Conservation (phyloP, 2,797 vertebrate species). For the Diglossa cyanea region DNA sequence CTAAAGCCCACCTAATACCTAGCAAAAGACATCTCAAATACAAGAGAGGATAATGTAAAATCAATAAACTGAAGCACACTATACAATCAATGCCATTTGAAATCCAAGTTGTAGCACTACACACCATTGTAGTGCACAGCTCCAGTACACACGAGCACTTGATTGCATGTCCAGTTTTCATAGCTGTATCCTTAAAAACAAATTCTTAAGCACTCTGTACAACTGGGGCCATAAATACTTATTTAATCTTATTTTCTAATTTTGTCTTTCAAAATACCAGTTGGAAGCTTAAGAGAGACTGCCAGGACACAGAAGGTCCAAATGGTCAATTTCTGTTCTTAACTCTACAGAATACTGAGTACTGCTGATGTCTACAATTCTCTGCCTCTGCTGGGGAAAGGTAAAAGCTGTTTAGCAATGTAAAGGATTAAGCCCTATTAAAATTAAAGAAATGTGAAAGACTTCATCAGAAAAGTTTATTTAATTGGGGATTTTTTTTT, state of each 20-base stretch:
- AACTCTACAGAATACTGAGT: neutral
- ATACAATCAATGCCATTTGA: neutral
- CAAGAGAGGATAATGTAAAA: neutral
- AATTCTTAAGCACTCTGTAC: neutral
- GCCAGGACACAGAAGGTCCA: neutral
- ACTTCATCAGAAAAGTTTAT: neutral
- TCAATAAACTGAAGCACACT: neutral
- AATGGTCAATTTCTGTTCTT: neutral
- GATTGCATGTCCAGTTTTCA: neutral
- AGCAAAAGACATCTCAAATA: neutral
- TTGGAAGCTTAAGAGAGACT: neutral
- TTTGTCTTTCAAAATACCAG: neutral
- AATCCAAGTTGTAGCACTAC: neutral
- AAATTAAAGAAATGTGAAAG: neutral
- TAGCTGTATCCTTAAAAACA: neutral
- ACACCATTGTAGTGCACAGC: neutral
- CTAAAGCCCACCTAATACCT: neutral
- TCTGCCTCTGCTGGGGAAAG: neutral
- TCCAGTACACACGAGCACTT: neutral
- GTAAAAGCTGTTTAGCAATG: neutral
- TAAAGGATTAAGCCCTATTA: neutral
- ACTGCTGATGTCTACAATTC: neutral
- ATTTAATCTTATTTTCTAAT: neutral
- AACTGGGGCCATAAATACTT: neutral
- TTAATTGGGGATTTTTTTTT: neutral